Evolutionary conservation across 2,797 vertebrate genomes (phyloP).

Genomic region (Gobionotothen gibberifrons): DNA sequence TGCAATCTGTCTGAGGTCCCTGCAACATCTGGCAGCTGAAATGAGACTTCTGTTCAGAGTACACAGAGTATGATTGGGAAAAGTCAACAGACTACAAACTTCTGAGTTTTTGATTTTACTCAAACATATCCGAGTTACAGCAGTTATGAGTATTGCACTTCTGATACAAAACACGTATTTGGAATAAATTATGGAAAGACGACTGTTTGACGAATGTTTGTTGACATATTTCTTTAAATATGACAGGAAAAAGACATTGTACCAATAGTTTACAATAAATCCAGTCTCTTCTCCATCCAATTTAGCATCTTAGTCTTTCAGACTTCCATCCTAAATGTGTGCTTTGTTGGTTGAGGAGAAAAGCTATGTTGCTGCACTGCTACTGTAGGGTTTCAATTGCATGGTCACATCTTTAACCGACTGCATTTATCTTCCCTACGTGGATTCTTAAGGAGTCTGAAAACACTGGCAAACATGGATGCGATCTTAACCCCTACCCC

Average conservation of each 20-base stretch:
- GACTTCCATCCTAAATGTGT: background rate
- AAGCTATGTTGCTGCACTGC: background rate
- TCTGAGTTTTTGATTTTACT: slow-evolving; percentile 12
- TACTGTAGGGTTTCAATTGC: background rate
- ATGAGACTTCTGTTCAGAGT: slow-evolving; percentile 46
- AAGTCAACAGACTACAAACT: slow-evolving; percentile 17
- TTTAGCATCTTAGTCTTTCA: slow-evolving; percentile 10
- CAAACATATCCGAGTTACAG: background rate
- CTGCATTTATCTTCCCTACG: background rate
- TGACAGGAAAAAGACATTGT: background rate
- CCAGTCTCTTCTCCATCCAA: background rate
- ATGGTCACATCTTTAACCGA: background rate
- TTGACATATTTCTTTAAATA: background rate
- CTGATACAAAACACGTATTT: background rate
- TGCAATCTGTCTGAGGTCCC: slow-evolving; percentile 54
- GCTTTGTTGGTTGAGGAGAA: background rate
- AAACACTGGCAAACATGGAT: background rate
- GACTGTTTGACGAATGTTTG: background rate
- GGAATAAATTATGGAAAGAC: background rate
- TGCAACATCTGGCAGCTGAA: slow-evolving; percentile 65
- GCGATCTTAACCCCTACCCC: background rate
- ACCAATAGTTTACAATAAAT: slow-evolving; percentile 1
- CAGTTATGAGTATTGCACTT: background rate
- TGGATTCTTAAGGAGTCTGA: background rate
- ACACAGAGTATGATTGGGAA: slow-evolving; percentile 25